These are phyloP conservation scores for Tupaia tana DNA, from an alignment of 2,113 vertebrate genomes.

Conservation along the genomic window DNA sequence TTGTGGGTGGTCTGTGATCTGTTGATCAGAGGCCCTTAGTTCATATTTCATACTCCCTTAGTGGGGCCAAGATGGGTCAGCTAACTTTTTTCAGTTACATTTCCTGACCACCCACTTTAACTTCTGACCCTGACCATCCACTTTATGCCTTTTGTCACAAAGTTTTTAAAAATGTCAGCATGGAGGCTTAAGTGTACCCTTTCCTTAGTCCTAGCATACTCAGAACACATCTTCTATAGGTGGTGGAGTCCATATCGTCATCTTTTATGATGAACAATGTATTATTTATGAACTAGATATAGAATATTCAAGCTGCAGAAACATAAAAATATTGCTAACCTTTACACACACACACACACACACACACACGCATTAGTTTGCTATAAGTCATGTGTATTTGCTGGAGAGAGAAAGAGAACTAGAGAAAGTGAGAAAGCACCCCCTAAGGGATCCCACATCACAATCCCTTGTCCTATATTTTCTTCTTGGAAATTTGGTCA, in stretches of 20 bases:
- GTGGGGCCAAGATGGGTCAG: background rate
- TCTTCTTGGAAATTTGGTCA: too few species aligned
- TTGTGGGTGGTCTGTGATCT: conserved; percentile 52
- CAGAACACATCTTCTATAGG: background rate
- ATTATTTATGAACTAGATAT: conserved; percentile 29
- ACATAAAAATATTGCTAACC: conserved; percentile 23
- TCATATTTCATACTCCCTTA: conserved; percentile 46
- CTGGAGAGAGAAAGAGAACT: too few species aligned
- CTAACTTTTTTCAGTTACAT: conserved; percentile 60
- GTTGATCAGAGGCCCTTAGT: conserved; percentile 36
- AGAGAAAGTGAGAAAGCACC: too few species aligned
- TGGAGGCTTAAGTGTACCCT: background rate
- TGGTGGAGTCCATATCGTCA: background rate
- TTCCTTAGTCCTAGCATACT: conserved; percentile 32
- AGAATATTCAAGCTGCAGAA: background rate
- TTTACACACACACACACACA: too few species aligned
- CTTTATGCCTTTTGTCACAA: conserved; percentile 38
- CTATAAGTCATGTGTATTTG: too few species aligned
- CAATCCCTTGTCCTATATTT: too few species aligned
- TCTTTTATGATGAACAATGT: conserved; percentile 33
- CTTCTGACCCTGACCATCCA: background rate
- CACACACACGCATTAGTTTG: too few species aligned
- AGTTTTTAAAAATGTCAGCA: background rate
- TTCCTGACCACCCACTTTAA: conserved; percentile 29
- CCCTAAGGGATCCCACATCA: background rate